These are phyloP conservation scores for Xyrauchen texanus DNA, from an alignment of 2,113 vertebrate genomes.

Conservation along the genomic window DNA sequence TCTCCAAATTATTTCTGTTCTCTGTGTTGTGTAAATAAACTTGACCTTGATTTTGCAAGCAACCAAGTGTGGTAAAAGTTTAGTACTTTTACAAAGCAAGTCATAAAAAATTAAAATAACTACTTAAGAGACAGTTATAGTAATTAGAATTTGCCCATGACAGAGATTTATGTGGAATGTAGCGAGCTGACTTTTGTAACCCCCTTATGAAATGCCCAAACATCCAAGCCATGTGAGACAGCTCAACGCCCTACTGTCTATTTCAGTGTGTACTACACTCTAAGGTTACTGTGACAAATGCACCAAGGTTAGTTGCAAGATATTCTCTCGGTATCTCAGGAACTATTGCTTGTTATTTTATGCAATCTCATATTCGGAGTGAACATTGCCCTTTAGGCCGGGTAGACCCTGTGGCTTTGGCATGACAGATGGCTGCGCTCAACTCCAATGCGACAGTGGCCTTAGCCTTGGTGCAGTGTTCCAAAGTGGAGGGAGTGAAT, in stretches of 20 bases:
- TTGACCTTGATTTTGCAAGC: not conserved
- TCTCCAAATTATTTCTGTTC: too few species aligned
- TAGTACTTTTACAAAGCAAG: not conserved
- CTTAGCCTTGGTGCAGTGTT: conserved; percentile 23
- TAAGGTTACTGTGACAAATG: conserved; percentile 40
- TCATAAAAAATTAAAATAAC: not conserved
- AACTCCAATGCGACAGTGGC: conserved; percentile 26
- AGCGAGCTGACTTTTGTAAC: conserved; percentile 5
- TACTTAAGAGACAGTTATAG: not conserved
- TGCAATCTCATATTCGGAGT: conserved; percentile 36
- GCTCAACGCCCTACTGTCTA: not conserved
- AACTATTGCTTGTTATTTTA: conserved; percentile 37
- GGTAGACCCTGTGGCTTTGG: conserved; percentile 36
- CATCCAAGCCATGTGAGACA: not conserved
- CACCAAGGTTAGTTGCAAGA: conserved; percentile 22
- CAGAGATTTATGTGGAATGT: not conserved
- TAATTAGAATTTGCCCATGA: not conserved
- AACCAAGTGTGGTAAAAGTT: not conserved
- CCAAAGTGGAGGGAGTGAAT: conserved; percentile 19
- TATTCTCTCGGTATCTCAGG: conserved; percentile 22
- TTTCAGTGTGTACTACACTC: conserved; percentile 2
- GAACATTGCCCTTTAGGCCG: conserved; percentile 46
- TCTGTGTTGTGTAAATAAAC: not conserved
- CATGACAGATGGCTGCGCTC: conserved; percentile 49
- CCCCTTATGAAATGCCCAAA: conserved; percentile 4